Base-by-base conservation (phyloP, 2,888 invertebrate species). In the Prenolepis imparis region DNA sequence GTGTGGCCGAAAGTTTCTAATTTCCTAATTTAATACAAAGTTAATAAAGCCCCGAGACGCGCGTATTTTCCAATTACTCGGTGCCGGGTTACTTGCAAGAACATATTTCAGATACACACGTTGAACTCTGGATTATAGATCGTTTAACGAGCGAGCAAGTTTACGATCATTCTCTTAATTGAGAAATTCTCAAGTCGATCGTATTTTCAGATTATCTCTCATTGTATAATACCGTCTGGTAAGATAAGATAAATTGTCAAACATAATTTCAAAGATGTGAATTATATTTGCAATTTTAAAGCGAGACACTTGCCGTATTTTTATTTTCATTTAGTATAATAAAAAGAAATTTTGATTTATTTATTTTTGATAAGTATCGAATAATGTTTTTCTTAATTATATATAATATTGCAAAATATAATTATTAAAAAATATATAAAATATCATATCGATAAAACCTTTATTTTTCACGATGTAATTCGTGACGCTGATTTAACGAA, bases 61-160 rank as follows among this genome's bases (percentile, higher is more conserved):
- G 85, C 87, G 63, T 83, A 88, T 88, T 88, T 81, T 87, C 84
- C 86, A 74, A 88, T 88, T 88, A 88, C 84, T 81, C 83, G 77
- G 64, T 41, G 74, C 24, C 36, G 80, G 84, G 78, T 88, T 87
- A 88, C 83, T 88, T 78, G 81, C 82, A 74, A 61, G 24, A 84
- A 70, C 44, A 21, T 78, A 70, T 70, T 70, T 59, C n/a, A 70
- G 44, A 61, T 28, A 70, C 59, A 59, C 55, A n/a, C 70, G 21
- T n/a, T 55, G 44, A 61, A 59, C 44, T 70, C 36, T 55, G 36
- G 32, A 63, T 63, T 21, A 70, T 70, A 24, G 44, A 70, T 80
- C 55, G 70, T 21, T 59, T 61, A 80, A 80, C 70, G 70, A 80
- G 36, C 44, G 41, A 8, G 59, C 44, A 41, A 78, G 2, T 70